Evolutionary conservation across 2,888 invertebrate species (phyloP).

Genomic region (Dascillus cervinus): DNA sequence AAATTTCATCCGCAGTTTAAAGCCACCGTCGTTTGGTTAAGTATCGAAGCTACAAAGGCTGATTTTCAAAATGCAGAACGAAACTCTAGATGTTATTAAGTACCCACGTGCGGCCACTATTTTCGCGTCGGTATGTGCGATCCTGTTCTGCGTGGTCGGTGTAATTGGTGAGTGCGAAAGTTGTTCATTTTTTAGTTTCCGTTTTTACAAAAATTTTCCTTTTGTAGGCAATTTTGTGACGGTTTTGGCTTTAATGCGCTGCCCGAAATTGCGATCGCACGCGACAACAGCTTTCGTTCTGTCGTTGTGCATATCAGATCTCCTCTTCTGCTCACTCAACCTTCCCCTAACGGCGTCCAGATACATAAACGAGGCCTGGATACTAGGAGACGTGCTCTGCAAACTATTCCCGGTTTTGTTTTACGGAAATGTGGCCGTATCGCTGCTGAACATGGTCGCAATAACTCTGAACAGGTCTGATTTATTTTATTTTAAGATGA

Average conservation of each 20-base stretch:
- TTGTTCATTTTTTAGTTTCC: no score
- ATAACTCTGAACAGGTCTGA: conserved; percentile 79
- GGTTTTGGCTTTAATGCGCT: conserved; percentile 67
- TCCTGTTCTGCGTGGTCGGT: conserved; percentile 70
- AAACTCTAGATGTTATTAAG: conserved; percentile 19
- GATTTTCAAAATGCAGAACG: conserved; percentile 11
- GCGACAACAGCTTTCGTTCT: conserved; percentile 85
- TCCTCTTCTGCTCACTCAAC: conserved; percentile 77
- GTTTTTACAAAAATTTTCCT: conserved; percentile 4
- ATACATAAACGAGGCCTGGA: conserved; percentile 75
- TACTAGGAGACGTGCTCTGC: conserved; percentile 68
- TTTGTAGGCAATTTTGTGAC: conserved; percentile 75
- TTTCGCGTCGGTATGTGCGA: conserved; percentile 70
- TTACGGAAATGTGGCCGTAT: conserved; percentile 85
- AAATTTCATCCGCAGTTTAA: no score
- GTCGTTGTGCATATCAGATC: conserved; percentile 77
- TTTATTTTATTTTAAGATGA: conserved; percentile 2
- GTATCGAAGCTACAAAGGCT: background rate
- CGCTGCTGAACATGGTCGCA: conserved; percentile 81
- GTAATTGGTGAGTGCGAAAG: conserved; percentile 54
- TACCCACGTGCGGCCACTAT: conserved; percentile 70
- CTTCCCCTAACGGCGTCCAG: conserved; percentile 77
- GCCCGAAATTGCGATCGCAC: conserved; percentile 70
- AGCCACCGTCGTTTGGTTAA: no score
- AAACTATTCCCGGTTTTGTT: conserved; percentile 82